Conservation (phyloP, 2,888 invertebrate species). For the Tortrix viridana region DNA sequence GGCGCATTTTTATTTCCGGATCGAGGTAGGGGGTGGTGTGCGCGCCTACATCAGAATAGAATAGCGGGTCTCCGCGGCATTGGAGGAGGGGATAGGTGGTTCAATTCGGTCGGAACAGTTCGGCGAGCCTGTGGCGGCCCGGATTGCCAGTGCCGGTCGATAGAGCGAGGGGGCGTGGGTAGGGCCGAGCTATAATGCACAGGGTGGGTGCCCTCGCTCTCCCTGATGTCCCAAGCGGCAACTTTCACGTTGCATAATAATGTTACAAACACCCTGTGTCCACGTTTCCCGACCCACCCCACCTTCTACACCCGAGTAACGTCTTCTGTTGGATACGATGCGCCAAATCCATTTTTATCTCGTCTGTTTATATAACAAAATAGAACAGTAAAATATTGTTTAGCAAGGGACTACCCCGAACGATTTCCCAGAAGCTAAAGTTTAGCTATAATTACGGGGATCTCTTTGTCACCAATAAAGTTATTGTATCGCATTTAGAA, state of each 20-base stretch:
- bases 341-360: slow-evolving; percentile 28
- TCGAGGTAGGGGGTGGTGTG: slow-evolving; percentile 44
- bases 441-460: no score
- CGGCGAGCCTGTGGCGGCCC: slow-evolving; percentile 61
- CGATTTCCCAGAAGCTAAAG: no score
- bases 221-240: slow-evolving; percentile 62
- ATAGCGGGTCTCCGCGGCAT: slow-evolving; percentile 48
- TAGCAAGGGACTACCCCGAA: no score
- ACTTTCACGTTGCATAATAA: slow-evolving; percentile 71
- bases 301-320: slow-evolving; percentile 37
- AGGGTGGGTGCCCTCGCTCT: slow-evolving; percentile 80
- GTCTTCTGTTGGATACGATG: slow-evolving; percentile 32
- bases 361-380: slow-evolving; percentile 8
- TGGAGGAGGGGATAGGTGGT: slow-evolving; percentile 54
- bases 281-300: slow-evolving; percentile 41
- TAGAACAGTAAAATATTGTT: no score
- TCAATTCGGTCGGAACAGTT: slow-evolving; percentile 60
- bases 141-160: slow-evolving; percentile 80
- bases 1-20: slow-evolving; percentile 47
- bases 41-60: slow-evolving; percentile 37
- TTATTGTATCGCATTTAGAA: no score
- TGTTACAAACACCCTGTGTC: slow-evolving; percentile 58
- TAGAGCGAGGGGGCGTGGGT: slow-evolving; percentile 75
- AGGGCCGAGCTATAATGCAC: slow-evolving; percentile 67
- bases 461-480: no score